Conservation (phyloP, 2,113 vertebrate species). For the Setophaga kirtlandii region DNA sequence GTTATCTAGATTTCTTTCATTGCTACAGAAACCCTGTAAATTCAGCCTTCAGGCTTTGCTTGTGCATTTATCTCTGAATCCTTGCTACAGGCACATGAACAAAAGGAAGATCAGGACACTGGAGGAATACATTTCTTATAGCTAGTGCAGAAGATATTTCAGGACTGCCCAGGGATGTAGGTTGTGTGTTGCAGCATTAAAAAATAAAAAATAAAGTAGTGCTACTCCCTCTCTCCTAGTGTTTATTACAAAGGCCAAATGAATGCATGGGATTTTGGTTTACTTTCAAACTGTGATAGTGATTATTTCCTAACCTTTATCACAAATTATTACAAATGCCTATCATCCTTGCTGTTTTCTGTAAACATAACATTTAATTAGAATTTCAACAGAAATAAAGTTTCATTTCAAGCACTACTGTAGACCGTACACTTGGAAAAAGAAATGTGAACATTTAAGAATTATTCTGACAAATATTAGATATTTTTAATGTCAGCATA, state of each 20-base stretch:
- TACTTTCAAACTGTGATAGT: not conserved
- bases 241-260: not conserved
- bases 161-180: not conserved
- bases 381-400: not conserved
- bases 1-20: not conserved
- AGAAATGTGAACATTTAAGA: not conserved
- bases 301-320: not conserved
- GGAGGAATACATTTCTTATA: not conserved
- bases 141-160: not conserved
- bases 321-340: not conserved
- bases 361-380: not conserved
- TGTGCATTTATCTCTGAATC: not conserved
- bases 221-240: not conserved
- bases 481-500: not conserved
- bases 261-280: not conserved
- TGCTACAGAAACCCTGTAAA: not conserved
- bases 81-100: not conserved
- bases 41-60: not conserved
- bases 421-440: not conserved
- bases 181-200: not conserved
- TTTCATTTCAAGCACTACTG: not conserved
- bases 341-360: not conserved
- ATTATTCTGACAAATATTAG: not conserved
- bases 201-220: not conserved
- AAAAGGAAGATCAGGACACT: not conserved